Evolutionary conservation across 2,113 vertebrate species (phyloP).

Genomic region (Mus spicilegus): DNA sequence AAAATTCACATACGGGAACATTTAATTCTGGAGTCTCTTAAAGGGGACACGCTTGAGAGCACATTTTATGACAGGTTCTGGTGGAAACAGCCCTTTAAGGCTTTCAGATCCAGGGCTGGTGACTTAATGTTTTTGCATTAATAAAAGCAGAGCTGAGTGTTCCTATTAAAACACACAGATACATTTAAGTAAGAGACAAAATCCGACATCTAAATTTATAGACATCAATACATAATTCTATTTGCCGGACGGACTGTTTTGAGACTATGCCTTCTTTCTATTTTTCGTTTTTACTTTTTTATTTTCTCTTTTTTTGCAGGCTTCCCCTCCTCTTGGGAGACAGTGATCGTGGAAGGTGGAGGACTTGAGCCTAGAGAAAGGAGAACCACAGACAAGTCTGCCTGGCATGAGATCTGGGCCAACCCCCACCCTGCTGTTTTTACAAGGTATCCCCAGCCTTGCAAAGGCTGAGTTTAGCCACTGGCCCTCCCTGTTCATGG

Average conservation of each 20-base stretch:
- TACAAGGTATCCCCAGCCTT: background rate
- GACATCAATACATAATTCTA: constrained; percentile 85
- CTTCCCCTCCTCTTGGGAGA: background rate
- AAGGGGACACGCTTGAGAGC: constrained; percentile 92
- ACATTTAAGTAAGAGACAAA: constrained; percentile 92
- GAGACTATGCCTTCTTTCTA: constrained; percentile 60
- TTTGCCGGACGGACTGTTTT: constrained; percentile 82
- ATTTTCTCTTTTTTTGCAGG: background rate
- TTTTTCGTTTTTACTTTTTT: constrained; percentile 50
- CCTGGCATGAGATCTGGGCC: background rate
- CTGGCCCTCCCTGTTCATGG: constrained; percentile 60
- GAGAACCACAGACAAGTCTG: background rate
- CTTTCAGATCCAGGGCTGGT: constrained; percentile 88
- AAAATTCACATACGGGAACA: constrained; percentile 94
- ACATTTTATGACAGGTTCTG: constrained; percentile 92
- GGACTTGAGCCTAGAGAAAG: background rate
- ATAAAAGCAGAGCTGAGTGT: constrained; percentile 91
- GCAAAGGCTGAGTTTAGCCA: constrained; percentile 56
- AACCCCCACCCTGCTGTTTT: background rate
- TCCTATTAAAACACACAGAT: constrained; percentile 90
- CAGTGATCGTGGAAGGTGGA: background rate
- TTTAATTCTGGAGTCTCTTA: constrained; percentile 93
- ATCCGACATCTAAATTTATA: constrained; percentile 86
- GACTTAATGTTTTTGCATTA: constrained; percentile 92
- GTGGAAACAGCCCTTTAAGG: constrained; percentile 91